phyloP scores from a whole-genome alignment of 2,797 vertebrate species.

The Micromesistius poutassou region DNA sequence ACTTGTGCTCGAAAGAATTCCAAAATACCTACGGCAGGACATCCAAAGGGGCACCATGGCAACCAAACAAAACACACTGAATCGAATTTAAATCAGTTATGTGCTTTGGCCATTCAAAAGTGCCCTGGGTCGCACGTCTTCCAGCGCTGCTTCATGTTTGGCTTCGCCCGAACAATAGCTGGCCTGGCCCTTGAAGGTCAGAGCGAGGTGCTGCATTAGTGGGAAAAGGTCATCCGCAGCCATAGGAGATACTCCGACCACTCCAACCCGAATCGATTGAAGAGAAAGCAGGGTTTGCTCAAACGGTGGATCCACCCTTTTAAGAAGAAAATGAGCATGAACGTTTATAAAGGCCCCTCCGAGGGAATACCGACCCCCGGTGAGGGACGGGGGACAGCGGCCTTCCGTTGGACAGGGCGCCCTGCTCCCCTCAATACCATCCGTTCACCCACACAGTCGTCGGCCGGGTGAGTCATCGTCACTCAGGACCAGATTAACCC shows the following conservation, averaged over 20 bases:
- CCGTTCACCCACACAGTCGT: background rate
- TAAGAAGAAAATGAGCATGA: too few species aligned
- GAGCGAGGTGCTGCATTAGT: constrained; percentile 59
- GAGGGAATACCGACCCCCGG: background rate
- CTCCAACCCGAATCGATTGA: background rate
- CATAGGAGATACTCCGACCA: background rate
- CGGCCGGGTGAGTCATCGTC: background rate
- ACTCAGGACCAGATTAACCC: constrained; percentile 31
- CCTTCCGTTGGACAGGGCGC: background rate
- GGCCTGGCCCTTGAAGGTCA: constrained; percentile 53
- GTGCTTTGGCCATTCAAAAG: background rate
- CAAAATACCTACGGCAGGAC: background rate
- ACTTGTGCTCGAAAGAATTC: background rate
- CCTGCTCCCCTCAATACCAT: constrained; percentile 2
- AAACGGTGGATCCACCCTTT: too few species aligned
- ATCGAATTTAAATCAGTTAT: background rate
- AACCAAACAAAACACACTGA: background rate
- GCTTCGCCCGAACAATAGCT: constrained; percentile 38
- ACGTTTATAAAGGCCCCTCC: background rate
- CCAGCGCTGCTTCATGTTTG: constrained; percentile 59
- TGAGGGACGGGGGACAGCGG: background rate
- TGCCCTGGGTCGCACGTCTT: constrained; percentile 9
- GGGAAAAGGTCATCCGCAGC: constrained; percentile 44
- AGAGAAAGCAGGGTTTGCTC: background rate
- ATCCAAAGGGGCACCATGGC: background rate